Percentiles rank a stretch among this genome's conserved stretches.
Evolutionary conservation across 2,888 invertebrate genomes (phyloP).

Genomic region (Parnassius apollo): DNA sequence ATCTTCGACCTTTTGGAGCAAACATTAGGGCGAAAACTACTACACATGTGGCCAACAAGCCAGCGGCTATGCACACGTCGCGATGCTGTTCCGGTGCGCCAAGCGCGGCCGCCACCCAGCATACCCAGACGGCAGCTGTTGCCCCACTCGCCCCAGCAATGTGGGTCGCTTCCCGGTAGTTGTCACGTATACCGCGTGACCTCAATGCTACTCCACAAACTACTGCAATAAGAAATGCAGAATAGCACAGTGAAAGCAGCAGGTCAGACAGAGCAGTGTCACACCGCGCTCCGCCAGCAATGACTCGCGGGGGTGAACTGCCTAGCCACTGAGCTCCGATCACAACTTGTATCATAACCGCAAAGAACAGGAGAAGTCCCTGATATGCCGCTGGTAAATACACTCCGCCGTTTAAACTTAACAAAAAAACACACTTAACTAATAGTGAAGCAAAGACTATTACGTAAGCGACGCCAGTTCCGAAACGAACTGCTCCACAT

Average conservation of each 20-base stretch:
- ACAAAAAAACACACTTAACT: constrained; percentile 95
- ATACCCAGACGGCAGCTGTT: constrained; percentile 92
- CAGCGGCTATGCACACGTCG: constrained; percentile 94
- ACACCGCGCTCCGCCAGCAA: constrained; percentile 70
- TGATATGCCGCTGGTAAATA: constrained; percentile 96
- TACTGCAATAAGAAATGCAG: constrained; percentile 91
- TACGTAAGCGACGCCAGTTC: constrained; percentile 90
- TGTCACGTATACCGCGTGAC: constrained; percentile 94
- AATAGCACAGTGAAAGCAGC: constrained; percentile 89
- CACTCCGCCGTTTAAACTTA: constrained; percentile 94
- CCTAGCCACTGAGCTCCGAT: constrained; percentile 92
- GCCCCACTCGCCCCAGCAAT: constrained; percentile 94
- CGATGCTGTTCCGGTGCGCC: constrained; percentile 89
- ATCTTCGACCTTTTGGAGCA: constrained; percentile 93
- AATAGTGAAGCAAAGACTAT: constrained; percentile 94
- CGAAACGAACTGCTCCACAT: constrained; percentile 91
- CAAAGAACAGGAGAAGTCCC: constrained; percentile 92
- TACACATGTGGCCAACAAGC: constrained; percentile 90
- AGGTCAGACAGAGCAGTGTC: constrained; percentile 86
- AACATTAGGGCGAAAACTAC: constrained; percentile 96
- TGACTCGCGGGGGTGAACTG: constrained; percentile 85
- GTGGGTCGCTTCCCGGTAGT: constrained; percentile 95
- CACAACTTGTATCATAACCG: constrained; percentile 93
- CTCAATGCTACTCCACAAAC: constrained; percentile 92
- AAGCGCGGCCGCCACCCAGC: constrained; percentile 91